Conservation (phyloP, 2,888 invertebrate genomes). For the Aplocera efformata region DNA sequence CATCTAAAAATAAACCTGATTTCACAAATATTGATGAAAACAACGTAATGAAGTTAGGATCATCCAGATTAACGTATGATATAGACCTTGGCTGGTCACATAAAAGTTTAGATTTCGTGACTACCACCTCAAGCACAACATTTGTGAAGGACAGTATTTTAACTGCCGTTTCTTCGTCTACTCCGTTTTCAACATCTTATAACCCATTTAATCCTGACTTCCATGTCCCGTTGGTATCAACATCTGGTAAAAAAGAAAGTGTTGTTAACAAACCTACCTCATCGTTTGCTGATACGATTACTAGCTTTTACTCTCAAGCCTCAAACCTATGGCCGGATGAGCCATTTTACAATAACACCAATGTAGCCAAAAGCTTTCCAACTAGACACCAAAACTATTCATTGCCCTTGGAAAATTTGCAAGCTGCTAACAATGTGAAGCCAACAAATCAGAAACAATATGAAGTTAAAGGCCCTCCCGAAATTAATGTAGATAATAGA, state of each 20-base stretch:
- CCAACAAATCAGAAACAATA: conserved; percentile 49
- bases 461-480: conserved; percentile 48
- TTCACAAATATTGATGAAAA: conserved; percentile 62
- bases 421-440: conserved; percentile 46
- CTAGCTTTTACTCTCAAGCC: conserved; percentile 68
- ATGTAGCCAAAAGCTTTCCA: conserved; percentile 49
- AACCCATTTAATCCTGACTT: conserved; percentile 74
- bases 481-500: conserved; percentile 37
- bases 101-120: conserved; percentile 71
- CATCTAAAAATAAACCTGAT: conserved; percentile 65
- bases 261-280: conserved; percentile 49
- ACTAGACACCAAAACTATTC: conserved; percentile 59
- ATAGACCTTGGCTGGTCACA: conserved; percentile 76
- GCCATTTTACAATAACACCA: conserved; percentile 64
- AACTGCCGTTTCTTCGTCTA: conserved; percentile 47
- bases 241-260: conserved; percentile 58
- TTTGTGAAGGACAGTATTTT: conserved; percentile 66
- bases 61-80: conserved; percentile 70
- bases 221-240: conserved; percentile 64
- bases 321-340: conserved; percentile 70
- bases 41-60: conserved; percentile 70
- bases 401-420: conserved; percentile 44
- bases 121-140: conserved; percentile 56
- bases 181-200: conserved; percentile 60
- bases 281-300: conserved; percentile 64